phyloP scores from a whole-genome alignment of 2,888 invertebrate genomes.

The Blastobasis adustella region DNA sequence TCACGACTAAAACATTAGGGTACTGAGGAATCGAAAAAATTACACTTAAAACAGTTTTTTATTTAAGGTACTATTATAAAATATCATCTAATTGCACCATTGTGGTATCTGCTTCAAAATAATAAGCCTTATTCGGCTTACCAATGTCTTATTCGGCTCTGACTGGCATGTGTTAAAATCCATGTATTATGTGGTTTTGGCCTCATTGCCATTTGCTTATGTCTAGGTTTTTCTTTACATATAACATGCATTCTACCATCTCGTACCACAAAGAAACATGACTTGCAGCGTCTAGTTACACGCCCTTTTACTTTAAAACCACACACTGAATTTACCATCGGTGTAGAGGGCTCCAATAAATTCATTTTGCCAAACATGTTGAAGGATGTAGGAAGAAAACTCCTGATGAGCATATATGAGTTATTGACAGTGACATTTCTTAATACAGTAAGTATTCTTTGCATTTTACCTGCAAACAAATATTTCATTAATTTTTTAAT shows the following conservation, averaged over 20 bases:
- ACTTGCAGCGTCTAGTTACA: slow-evolving; percentile 82
- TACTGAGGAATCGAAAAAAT: too few species aligned
- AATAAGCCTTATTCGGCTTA: too few species aligned
- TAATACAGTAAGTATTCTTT: slow-evolving; percentile 37
- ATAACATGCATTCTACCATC: slow-evolving; percentile 81
- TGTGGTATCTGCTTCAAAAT: neutral
- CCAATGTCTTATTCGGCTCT: slow-evolving; percentile 69
- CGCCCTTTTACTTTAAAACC: slow-evolving; percentile 81
- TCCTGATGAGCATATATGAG: slow-evolving; percentile 16
- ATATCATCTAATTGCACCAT: too few species aligned
- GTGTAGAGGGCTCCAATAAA: slow-evolving; percentile 33
- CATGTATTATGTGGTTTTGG: slow-evolving; percentile 81
- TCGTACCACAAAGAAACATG: slow-evolving; percentile 83
- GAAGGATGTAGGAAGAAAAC: slow-evolving; percentile 24
- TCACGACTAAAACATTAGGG: too few species aligned
- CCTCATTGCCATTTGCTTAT: slow-evolving; percentile 86
- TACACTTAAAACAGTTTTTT: too few species aligned
- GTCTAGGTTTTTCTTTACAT: slow-evolving; percentile 84
- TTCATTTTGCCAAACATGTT: slow-evolving; percentile 29
- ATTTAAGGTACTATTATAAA: too few species aligned
- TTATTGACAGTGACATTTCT: slow-evolving; percentile 21
- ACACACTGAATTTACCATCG: slow-evolving; percentile 39
- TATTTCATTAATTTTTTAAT: too few species aligned
- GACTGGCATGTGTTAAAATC: slow-evolving; percentile 84
- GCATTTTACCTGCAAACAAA: slow-evolving; percentile 19